Percentiles rank a stretch among this genome's conserved stretches.
Evolutionary conservation across 2,797 vertebrate species (phyloP).

Genomic region (Thalassophryne amazonica): DNA sequence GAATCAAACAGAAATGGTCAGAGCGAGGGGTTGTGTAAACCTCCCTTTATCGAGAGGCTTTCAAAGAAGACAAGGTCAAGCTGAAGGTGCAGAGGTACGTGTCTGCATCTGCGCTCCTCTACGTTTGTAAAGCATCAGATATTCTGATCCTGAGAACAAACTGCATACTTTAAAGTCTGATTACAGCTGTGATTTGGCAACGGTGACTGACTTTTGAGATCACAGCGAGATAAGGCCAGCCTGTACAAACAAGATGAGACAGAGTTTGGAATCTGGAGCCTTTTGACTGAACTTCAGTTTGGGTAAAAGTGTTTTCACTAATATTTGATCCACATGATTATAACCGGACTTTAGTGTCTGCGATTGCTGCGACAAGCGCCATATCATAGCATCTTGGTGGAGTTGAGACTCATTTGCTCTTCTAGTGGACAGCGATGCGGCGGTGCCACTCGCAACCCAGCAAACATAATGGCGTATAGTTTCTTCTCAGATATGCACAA

Average conservation of each 20-base stretch:
- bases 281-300: conserved; percentile 6
- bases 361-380: too few species aligned
- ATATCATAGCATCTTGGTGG: too few species aligned
- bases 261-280: not conserved
- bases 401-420: too few species aligned
- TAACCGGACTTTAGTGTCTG: too few species aligned
- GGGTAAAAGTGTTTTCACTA: conserved; percentile 9
- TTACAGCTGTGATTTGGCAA: not conserved
- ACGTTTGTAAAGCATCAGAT: conserved; percentile 7
- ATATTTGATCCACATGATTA: conserved; percentile 12
- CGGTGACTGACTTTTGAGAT: not conserved
- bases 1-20: conserved; percentile 2
- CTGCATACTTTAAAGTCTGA: not conserved
- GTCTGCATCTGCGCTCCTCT: not conserved
- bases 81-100: too few species aligned
- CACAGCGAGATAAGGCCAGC: not conserved
- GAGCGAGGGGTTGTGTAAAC: not conserved
- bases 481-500: too few species aligned
- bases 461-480: too few species aligned
- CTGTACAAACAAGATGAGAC: not conserved
- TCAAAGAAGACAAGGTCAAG: too few species aligned
- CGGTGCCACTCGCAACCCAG: too few species aligned
- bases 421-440: too few species aligned
- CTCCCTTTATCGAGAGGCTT: too few species aligned
- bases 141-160: not conserved